Evolutionary conservation across 2,113 vertebrate species (phyloP).

Genomic region (Periophthalmus modestus): DNA sequence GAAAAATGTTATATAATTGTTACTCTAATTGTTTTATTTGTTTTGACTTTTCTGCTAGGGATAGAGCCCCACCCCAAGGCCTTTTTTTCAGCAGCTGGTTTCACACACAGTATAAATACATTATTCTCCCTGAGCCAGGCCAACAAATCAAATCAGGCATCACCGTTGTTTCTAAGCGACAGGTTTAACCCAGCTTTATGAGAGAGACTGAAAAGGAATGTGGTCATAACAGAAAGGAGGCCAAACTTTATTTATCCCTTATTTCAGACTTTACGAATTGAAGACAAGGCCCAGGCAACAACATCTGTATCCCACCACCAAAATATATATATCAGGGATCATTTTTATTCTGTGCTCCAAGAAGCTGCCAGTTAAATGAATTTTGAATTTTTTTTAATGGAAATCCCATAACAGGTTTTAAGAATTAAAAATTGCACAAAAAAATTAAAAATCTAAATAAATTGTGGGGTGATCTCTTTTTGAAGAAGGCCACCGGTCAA

Average conservation of each 20-base stretch:
- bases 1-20: not conserved
- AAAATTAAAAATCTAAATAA: constrained; percentile 18
- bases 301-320: too few species aligned
- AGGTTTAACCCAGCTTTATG: constrained; percentile 39
- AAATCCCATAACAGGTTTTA: not conserved
- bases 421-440: not conserved
- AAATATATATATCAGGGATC: too few species aligned
- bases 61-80: constrained; percentile 10
- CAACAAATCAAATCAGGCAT: constrained; percentile 38
- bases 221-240: constrained; percentile 36
- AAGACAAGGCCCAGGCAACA: not conserved
- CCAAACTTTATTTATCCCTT: constrained; percentile 9
- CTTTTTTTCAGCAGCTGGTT: constrained; percentile 24
- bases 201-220: constrained; percentile 17
- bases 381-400: not conserved
- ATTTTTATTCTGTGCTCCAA: not conserved
- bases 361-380: not conserved
- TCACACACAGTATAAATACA: constrained; percentile 27
- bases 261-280: not conserved
- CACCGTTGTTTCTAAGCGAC: constrained; percentile 30
- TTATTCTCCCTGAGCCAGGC: constrained; percentile 8
- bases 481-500: constrained; percentile 12
- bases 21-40: not conserved
- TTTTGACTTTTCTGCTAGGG: constrained; percentile 29
- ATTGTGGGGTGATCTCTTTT: constrained; percentile 12